These are phyloP conservation scores for Sebastes matsubarae DNA, from an alignment of 2,797 vertebrate species.

Conservation along the genomic window DNA sequence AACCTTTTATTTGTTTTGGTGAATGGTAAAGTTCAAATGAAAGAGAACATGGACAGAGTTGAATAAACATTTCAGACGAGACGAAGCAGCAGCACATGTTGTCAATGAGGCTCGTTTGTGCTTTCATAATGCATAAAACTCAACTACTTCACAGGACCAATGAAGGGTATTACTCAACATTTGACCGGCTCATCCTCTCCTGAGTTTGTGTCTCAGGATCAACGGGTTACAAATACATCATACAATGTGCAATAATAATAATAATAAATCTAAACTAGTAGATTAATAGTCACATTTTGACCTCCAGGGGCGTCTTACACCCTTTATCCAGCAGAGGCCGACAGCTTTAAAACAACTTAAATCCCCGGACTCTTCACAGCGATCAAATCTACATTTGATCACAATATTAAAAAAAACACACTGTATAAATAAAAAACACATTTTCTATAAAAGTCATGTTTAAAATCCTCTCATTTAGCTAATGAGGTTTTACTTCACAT, in stretches of 20 bases:
- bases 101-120: not conserved
- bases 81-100: not conserved
- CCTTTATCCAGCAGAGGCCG: not conserved
- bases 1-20: not conserved
- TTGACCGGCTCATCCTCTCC: not conserved
- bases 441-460: not conserved
- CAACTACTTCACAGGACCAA: not conserved
- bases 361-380: not conserved
- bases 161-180: not conserved
- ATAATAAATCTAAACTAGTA: not conserved
- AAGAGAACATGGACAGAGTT: not conserved
- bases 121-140: not conserved
- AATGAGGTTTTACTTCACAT: not conserved
- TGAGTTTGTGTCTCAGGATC: not conserved
- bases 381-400: not conserved
- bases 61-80: not conserved
- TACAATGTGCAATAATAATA: not conserved
- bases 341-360: not conserved
- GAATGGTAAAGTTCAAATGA: not conserved
- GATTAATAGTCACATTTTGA: not conserved
- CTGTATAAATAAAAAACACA: not conserved
- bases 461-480: not conserved
- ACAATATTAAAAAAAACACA: not conserved
- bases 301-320: not conserved
- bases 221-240: not conserved